phyloP scores from a whole-genome alignment of 1,140 invertebrate genomes.

The Apis laboriosa region DNA sequence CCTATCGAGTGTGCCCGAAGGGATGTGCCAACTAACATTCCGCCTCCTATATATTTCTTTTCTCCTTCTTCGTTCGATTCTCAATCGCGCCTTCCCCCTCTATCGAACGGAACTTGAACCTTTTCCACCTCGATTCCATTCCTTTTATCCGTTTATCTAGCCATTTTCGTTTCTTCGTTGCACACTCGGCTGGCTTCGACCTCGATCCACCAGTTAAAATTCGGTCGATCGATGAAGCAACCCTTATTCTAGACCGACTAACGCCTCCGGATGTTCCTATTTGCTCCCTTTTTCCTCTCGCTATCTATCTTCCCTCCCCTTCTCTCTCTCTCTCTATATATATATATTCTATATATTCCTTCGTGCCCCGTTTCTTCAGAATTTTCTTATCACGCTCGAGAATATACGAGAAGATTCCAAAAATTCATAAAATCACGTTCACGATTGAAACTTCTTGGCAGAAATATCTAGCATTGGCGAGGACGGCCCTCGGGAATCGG shows the following conservation, averaged over 20 bases:
- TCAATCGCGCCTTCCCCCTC: background rate
- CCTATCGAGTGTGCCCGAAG: background rate
- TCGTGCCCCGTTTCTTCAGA: background rate
- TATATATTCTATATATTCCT: background rate
- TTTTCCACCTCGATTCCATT: background rate
- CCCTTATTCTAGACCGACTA: constrained; percentile 55
- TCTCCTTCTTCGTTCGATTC: background rate
- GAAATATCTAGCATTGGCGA: constrained; percentile 48
- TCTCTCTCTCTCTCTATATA: too few species aligned
- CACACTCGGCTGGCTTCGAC: constrained; percentile 61
- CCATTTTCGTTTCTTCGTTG: constrained; percentile 8
- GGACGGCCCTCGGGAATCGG: constrained; percentile 22
- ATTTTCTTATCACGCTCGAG: constrained; percentile 13
- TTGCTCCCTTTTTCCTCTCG: background rate
- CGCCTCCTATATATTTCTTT: background rate
- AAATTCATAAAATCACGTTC: background rate
- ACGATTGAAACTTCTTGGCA: constrained; percentile 31
- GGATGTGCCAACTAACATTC: background rate
- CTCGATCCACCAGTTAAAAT: constrained; percentile 64
- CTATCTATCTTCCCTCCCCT: background rate
- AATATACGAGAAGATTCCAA: constrained; percentile 13
- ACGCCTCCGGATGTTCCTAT: constrained; percentile 44
- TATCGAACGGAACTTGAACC: background rate
- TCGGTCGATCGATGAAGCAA: constrained; percentile 66
- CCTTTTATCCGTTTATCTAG: constrained; percentile 26